phyloP scores from a whole-genome alignment of 2,113 vertebrate genomes.

The Lagenorhynchus albirostris region DNA sequence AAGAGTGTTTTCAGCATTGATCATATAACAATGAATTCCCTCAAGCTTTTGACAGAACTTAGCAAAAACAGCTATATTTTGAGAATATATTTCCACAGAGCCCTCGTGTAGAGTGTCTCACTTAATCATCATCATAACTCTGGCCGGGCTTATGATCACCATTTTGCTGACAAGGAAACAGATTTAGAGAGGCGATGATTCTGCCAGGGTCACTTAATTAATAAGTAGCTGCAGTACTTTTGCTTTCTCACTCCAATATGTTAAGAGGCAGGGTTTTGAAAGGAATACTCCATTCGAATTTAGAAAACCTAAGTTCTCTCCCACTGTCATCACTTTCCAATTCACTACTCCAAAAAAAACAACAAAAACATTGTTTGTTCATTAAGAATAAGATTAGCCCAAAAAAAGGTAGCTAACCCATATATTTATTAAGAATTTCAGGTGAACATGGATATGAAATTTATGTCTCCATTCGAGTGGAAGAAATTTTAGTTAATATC shows the following conservation, averaged over 20 bases:
- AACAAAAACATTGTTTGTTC: background rate
- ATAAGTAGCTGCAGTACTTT: background rate
- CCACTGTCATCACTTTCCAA: background rate
- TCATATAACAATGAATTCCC: background rate
- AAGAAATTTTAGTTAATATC: background rate
- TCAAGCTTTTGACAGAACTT: constrained; percentile 17
- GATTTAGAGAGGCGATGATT: background rate
- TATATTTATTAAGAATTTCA: background rate
- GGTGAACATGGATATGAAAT: background rate
- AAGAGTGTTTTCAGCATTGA: background rate
- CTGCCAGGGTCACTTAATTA: constrained; percentile 21
- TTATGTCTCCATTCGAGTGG: background rate
- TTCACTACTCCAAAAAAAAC: background rate
- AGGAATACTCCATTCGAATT: background rate
- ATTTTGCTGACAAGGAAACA: constrained; percentile 40
- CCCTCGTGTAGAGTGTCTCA: background rate
- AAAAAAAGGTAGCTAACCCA: background rate
- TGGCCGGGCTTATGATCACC: background rate
- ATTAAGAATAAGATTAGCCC: background rate
- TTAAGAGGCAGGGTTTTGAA: background rate
- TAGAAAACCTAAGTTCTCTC: background rate
- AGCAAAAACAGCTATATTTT: constrained; percentile 16
- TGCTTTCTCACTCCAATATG: background rate
- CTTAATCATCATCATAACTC: background rate
- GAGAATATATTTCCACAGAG: background rate